phyloP scores from a whole-genome alignment of 2,113 vertebrate species.

The Charina bottae region DNA sequence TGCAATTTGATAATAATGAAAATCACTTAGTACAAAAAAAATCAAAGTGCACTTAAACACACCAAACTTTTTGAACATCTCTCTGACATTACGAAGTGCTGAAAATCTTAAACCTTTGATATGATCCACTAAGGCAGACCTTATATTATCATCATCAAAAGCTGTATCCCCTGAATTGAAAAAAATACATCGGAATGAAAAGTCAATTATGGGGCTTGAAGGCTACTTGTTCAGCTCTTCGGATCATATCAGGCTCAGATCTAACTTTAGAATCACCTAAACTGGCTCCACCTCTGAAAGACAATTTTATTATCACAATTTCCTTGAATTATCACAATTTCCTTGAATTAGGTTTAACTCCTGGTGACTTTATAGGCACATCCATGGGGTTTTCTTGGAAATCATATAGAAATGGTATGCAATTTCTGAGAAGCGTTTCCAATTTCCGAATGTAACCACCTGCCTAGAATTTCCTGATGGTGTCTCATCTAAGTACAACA shows the following conservation, averaged over 20 bases:
- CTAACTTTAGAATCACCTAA: background rate
- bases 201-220: background rate
- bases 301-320: too few relatives aligned
- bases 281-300: background rate
- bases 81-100: background rate
- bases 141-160: background rate
- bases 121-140: background rate
- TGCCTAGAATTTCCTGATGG: too few relatives aligned
- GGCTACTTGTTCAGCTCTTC: background rate
- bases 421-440: background rate
- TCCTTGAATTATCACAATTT: background rate
- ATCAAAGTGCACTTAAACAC: background rate
- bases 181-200: background rate
- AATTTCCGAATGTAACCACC: background rate
- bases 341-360: background rate
- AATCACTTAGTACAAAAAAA: background rate
- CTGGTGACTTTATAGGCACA: background rate
- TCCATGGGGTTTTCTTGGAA: background rate
- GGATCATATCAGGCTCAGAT: background rate
- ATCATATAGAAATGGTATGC: background rate
- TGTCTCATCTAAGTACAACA: too few relatives aligned
- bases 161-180: background rate
- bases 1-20: constrained; percentile 27
- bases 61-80: background rate
- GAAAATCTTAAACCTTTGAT: background rate